These are phyloP conservation scores for Sinonovacula constricta DNA, from an alignment of 1,140 invertebrate genomes.

Conservation along the genomic window DNA sequence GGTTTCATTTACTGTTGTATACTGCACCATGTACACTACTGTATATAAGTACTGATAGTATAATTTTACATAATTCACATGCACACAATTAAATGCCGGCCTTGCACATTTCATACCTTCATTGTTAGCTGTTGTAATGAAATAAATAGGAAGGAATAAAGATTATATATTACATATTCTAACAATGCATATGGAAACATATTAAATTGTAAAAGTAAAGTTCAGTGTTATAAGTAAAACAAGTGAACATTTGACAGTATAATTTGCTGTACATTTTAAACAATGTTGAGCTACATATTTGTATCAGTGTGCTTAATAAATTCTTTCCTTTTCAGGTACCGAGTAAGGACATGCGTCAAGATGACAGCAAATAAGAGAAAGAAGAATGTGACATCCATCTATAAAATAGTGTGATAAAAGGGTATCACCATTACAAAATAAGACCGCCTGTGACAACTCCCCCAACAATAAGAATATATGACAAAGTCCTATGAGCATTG, in stretches of 20 bases:
- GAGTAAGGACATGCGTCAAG: not conserved
- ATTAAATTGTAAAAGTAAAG: no score
- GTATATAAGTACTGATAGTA: not conserved
- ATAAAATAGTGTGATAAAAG: constrained; percentile 25
- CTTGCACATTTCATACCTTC: not conserved
- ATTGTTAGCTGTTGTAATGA: not conserved
- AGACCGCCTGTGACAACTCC: not conserved
- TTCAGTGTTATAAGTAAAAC: no score
- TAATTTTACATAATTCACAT: not conserved
- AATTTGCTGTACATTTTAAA: no score
- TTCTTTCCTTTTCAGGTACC: not conserved
- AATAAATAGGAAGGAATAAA: no score
- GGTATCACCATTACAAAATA: constrained; percentile 18
- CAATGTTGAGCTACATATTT: no score
- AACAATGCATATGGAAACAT: no score
- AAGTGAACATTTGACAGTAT: no score
- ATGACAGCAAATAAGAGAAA: not conserved
- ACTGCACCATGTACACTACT: not conserved
- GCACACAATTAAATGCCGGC: not conserved
- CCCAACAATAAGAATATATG: no score
- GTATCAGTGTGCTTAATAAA: no score
- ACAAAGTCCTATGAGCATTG: no score
- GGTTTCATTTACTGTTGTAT: not conserved
- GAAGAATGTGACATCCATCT: not conserved
- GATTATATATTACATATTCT: no score